These are phyloP conservation scores for Drosophila neutralis DNA, from an alignment of 2,888 invertebrate species.

Conservation along the genomic window DNA sequence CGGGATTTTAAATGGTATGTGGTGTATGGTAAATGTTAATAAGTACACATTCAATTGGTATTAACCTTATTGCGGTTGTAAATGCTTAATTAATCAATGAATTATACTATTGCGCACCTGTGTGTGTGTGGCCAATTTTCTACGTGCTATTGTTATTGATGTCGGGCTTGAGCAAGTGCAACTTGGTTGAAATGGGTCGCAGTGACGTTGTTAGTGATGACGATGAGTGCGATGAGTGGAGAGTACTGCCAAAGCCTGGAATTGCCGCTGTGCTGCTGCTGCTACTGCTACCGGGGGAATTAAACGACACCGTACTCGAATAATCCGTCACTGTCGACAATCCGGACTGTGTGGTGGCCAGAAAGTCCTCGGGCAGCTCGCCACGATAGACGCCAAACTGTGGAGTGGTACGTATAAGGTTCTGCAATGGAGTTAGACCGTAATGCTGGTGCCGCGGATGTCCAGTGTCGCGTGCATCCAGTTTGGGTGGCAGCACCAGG, in stretches of 20 bases:
- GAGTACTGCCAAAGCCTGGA: conserved; percentile 32
- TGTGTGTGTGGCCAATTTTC: conserved; percentile 30
- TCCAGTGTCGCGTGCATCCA: conserved; percentile 70
- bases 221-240: conserved; percentile 36
- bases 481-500: conserved; percentile 86
- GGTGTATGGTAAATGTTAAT: conserved; percentile 35
- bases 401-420: conserved; percentile 88
- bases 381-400: conserved; percentile 91
- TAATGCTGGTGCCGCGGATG: conserved; percentile 60
- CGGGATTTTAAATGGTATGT: conserved; percentile 51
- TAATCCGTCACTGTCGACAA: conserved; percentile 73
- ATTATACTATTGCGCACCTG: conserved; percentile 62
- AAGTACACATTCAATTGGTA: conserved; percentile 59
- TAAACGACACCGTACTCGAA: conserved; percentile 57
- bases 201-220: conserved; percentile 62
- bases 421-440: conserved; percentile 86
- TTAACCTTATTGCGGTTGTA: conserved; percentile 50
- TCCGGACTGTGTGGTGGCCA: conserved; percentile 77
- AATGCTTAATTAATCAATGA: conserved; percentile 57
- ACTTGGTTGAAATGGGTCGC: conserved; percentile 79
- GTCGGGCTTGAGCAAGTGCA: conserved; percentile 73
- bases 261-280: conserved; percentile 26
- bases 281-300: conserved; percentile 18
- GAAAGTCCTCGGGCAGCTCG: conserved; percentile 87
- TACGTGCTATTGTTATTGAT: conserved; percentile 54